Percentiles rank a stretch among this genome's conserved stretches.
These are phyloP conservation scores for Phyllotis vaccarum DNA, from an alignment of 2,797 vertebrate species.

Conservation along the genomic window DNA sequence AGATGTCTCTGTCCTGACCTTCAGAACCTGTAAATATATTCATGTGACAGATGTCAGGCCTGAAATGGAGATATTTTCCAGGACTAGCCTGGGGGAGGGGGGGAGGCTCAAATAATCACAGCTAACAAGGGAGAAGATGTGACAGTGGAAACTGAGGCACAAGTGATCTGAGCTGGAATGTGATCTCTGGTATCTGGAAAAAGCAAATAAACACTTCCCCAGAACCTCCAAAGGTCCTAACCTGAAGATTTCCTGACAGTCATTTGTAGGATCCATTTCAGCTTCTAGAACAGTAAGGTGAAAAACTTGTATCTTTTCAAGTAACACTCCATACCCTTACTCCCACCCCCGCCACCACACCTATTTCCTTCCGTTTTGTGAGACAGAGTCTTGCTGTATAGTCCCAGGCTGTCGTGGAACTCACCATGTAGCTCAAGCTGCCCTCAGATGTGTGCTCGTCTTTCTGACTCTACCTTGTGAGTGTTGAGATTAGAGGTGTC, in stretches of 20 bases:
- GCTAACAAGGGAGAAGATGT: background rate
- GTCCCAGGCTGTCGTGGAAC: background rate
- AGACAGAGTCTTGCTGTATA: background rate
- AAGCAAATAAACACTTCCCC: background rate
- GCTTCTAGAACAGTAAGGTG: background rate
- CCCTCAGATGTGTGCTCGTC: background rate
- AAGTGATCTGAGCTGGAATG: background rate
- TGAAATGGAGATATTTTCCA: background rate
- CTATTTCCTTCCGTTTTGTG: background rate
- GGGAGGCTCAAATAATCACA: background rate
- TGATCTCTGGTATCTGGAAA: background rate
- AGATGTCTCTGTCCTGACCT: background rate
- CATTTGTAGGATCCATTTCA: background rate
- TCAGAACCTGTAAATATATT: background rate
- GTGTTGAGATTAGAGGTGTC: background rate
- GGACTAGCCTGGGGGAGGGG: background rate
- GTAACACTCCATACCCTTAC: too few relatives aligned
- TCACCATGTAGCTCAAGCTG: background rate
- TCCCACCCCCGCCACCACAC: background rate
- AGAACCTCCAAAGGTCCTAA: background rate
- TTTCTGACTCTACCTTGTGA: background rate
- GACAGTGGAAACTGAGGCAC: background rate
- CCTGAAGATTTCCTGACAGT: background rate
- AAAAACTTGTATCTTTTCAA: background rate
- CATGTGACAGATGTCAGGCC: background rate